Conservation (phyloP, 2,797 vertebrate species). For the Malurus leucopterus region DNA sequence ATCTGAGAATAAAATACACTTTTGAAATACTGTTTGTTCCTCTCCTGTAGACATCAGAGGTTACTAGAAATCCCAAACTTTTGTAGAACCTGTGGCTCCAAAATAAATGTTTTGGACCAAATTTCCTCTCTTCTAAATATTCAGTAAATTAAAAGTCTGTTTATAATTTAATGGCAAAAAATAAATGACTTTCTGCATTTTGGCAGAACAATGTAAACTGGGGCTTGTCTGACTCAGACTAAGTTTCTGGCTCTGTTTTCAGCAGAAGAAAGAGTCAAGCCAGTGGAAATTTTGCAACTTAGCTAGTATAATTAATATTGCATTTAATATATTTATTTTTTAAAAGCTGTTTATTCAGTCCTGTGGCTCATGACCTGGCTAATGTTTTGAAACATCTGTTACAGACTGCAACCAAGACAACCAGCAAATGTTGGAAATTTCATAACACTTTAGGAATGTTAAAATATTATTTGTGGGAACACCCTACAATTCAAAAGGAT, state of each 20-base stretch:
- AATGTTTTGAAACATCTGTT: constrained; percentile 51
- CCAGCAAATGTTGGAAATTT: constrained; percentile 28
- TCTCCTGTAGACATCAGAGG: not conserved
- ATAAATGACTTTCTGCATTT: constrained; percentile 4
- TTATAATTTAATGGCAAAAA: constrained; percentile 11
- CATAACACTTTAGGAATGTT: constrained; percentile 35
- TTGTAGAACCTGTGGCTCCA: not conserved
- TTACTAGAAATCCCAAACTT: not conserved
- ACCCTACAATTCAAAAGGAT: not conserved
- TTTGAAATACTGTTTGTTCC: not conserved
- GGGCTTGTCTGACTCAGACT: not conserved
- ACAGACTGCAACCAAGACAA: constrained; percentile 22
- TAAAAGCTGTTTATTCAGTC: not conserved
- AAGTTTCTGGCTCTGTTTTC: not conserved
- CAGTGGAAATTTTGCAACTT: constrained; percentile 28
- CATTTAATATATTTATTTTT: not conserved
- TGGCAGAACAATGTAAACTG: constrained; percentile 26
- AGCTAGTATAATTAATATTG: not conserved
- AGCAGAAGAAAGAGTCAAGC: not conserved
- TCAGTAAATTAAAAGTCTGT: not conserved
- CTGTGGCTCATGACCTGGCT: constrained; percentile 15
- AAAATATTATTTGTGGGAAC: constrained; percentile 25
- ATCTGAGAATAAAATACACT: not conserved
- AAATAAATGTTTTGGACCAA: not conserved
- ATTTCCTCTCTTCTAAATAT: not conserved